These are phyloP conservation scores for Helicorthomorpha holstii DNA, from an alignment of 1,140 invertebrate genomes.

Conservation along the genomic window DNA sequence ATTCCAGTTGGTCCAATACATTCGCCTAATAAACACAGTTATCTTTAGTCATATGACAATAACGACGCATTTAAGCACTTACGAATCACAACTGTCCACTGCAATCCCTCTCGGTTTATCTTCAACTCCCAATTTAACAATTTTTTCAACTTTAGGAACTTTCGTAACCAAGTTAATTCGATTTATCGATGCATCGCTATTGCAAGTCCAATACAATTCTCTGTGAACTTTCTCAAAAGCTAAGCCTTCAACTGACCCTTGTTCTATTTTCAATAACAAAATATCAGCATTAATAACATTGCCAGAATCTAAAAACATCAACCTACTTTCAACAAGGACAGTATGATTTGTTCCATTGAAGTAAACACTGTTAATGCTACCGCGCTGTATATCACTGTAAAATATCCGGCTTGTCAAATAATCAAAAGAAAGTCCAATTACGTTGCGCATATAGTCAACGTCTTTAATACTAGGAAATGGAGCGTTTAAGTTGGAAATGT, in stretches of 20 bases:
- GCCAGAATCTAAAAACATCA: not conserved
- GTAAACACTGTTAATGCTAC: slow-evolving; percentile 61
- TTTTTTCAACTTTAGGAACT: slow-evolving; percentile 33
- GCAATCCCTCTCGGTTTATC: slow-evolving; percentile 71
- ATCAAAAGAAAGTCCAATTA: slow-evolving; percentile 66
- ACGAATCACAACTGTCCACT: slow-evolving; percentile 56
- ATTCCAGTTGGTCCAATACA: slow-evolving; percentile 78
- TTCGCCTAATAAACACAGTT: slow-evolving; percentile 23
- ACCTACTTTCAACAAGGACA: slow-evolving; percentile 47
- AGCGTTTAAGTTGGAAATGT: slow-evolving; percentile 49
- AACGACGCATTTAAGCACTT: slow-evolving; percentile 15
- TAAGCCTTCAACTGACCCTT: slow-evolving; percentile 66
- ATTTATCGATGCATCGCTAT: slow-evolving; percentile 55
- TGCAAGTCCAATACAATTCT: slow-evolving; percentile 70
- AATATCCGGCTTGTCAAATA: slow-evolving; percentile 49
- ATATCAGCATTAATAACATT: not conserved
- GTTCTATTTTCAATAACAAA: slow-evolving; percentile 25
- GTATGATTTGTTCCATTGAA: slow-evolving; percentile 59
- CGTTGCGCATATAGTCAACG: slow-evolving; percentile 53
- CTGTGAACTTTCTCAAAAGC: slow-evolving; percentile 46
- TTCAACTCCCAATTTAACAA: slow-evolving; percentile 43
- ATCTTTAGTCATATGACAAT: not conserved
- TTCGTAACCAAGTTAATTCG: slow-evolving; percentile 31
- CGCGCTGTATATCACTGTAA: slow-evolving; percentile 72
- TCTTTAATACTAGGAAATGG: slow-evolving; percentile 56